Conservation (phyloP, 2,113 vertebrate species). For the Gobio gobio region DNA sequence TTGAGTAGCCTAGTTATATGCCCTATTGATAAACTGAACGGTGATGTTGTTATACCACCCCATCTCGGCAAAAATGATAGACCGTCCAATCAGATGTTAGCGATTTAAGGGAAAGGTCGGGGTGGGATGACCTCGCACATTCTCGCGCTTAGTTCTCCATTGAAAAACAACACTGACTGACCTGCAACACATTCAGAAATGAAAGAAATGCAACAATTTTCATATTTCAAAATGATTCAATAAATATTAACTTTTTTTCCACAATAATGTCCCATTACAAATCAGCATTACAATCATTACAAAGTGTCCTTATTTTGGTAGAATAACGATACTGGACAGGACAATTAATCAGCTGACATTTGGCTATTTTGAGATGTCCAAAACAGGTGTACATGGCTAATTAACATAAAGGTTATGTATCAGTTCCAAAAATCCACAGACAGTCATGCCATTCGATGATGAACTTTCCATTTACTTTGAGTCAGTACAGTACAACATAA, state of each 20-base stretch:
- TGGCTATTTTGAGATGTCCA: slow-evolving; percentile 2
- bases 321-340: not conserved
- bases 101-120: slow-evolving; percentile 24
- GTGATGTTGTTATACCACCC: not conserved
- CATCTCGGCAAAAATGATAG: not conserved
- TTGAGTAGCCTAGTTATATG: not conserved
- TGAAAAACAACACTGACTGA: not conserved
- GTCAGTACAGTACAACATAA: not conserved
- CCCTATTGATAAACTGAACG: not conserved
- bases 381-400: not conserved
- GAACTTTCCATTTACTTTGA: not conserved
- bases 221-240: not conserved
- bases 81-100: slow-evolving; percentile 10
- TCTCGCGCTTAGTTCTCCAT: slow-evolving; percentile 13
- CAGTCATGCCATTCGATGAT: not conserved
- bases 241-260: not conserved
- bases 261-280: not conserved
- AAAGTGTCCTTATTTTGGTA: not conserved
- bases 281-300: not conserved
- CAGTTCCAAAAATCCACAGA: not conserved
- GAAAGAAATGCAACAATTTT: not conserved
- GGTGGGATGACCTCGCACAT: slow-evolving; percentile 21
- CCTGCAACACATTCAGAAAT: not conserved
- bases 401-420: not conserved
- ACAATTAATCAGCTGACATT: not conserved